phyloP scores from a whole-genome alignment of 2,888 invertebrate genomes.

The Stratiomys singularior region DNA sequence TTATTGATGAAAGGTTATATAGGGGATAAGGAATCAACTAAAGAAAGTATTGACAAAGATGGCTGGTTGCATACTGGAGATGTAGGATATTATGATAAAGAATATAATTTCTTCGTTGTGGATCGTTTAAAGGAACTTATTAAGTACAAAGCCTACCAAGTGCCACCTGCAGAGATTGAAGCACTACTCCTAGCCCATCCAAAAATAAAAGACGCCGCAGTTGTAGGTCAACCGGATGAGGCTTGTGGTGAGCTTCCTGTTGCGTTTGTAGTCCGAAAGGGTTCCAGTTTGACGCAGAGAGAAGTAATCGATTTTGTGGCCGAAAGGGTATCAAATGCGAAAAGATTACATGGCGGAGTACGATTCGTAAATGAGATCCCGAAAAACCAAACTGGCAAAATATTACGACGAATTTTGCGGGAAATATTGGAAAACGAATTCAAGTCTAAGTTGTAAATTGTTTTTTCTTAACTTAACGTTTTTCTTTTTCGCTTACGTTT shows the following conservation, averaged over 20 bases:
- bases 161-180: constrained; percentile 90
- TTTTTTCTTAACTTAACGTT: too few species aligned
- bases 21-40: constrained; percentile 76
- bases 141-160: constrained; percentile 89
- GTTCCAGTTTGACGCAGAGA: constrained; percentile 66
- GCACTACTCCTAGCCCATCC: constrained; percentile 77
- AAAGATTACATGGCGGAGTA: constrained; percentile 80
- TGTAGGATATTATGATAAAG: constrained; percentile 81
- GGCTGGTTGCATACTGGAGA: constrained; percentile 86
- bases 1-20: constrained; percentile 87
- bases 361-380: constrained; percentile 79
- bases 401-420: constrained; percentile 70
- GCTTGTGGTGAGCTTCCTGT: constrained; percentile 78
- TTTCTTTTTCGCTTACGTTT: too few species aligned
- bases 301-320: constrained; percentile 71
- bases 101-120: constrained; percentile 82
- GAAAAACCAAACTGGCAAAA: constrained; percentile 82
- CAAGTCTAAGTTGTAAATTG: constrained; percentile 62
- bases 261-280: constrained; percentile 77
- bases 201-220: constrained; percentile 80
- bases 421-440: constrained; percentile 57
- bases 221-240: constrained; percentile 81
- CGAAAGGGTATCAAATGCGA: constrained; percentile 75
- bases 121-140: constrained; percentile 90
- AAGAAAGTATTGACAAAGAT: constrained; percentile 72